These are phyloP conservation scores for Sebastes hubbsi DNA, from an alignment of 2,797 vertebrate genomes.

Conservation along the genomic window DNA sequence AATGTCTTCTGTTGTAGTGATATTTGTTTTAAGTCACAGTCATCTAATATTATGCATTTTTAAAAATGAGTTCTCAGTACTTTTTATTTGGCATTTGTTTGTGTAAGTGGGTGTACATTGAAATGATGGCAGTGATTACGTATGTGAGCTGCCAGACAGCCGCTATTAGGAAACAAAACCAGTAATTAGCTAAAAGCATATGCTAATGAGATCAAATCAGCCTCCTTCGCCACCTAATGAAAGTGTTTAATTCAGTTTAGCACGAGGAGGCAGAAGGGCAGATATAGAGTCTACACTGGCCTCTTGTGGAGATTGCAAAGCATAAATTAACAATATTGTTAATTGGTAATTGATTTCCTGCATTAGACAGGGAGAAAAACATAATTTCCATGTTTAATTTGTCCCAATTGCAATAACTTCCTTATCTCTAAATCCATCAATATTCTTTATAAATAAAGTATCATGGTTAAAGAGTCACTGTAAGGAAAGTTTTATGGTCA, in stretches of 20 bases:
- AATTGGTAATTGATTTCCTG: conserved; percentile 1
- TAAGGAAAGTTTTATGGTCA: not conserved
- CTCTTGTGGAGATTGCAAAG: conserved; percentile 55
- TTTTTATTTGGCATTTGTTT: not conserved
- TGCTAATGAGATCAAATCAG: not conserved
- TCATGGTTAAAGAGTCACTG: not conserved
- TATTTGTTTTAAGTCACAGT: not conserved
- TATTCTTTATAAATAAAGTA: not conserved
- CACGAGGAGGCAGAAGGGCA: not conserved
- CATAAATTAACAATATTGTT: conserved; percentile 16
- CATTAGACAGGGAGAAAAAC: not conserved
- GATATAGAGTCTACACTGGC: conserved; percentile 35
- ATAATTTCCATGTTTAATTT: not conserved
- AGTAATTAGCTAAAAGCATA: conserved; percentile 13
- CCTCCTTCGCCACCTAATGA: not conserved
- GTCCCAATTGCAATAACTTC: not conserved
- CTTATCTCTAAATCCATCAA: not conserved
- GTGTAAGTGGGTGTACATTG: not conserved
- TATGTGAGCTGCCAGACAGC: not conserved
- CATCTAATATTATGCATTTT: not conserved
- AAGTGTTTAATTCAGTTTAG: not conserved
- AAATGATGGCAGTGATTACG: not conserved
- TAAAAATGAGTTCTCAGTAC: not conserved
- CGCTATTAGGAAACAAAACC: not conserved
- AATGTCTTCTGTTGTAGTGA: not conserved